phyloP scores from a whole-genome alignment of 1,140 invertebrate genomes.

The Caligus rogercresseyi region DNA sequence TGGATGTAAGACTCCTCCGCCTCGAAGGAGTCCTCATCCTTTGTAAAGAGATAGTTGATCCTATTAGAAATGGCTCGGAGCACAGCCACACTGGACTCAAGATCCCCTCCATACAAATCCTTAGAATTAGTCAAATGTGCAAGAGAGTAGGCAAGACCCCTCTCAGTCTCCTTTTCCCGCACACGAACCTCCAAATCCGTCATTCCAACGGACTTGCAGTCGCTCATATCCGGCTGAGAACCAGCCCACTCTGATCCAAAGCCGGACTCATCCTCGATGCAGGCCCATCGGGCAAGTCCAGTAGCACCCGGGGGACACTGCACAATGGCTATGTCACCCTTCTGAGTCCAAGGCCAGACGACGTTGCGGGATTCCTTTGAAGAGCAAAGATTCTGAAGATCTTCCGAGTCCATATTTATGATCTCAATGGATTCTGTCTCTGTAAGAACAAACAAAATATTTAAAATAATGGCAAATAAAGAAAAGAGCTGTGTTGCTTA shows the following conservation, averaged over 20 bases:
- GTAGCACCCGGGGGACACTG: constrained; percentile 72
- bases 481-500: background rate
- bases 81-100: constrained; percentile 69
- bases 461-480: background rate
- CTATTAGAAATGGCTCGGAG: constrained; percentile 67
- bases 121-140: constrained; percentile 49
- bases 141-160: constrained; percentile 34
- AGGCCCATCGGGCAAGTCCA: constrained; percentile 62
- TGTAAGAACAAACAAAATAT: background rate
- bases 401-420: background rate
- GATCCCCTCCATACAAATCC: constrained; percentile 73
- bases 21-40: constrained; percentile 48
- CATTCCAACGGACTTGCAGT: constrained; percentile 75
- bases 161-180: constrained; percentile 50
- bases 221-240: constrained; percentile 64
- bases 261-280: constrained; percentile 25
- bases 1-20: constrained; percentile 66
- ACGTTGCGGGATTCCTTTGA: constrained; percentile 52
- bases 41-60: constrained; percentile 45
- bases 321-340: constrained; percentile 48
- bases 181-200: constrained; percentile 60
- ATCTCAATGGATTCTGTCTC: constrained; percentile 18
- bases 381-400: constrained; percentile 36
- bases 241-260: constrained; percentile 38
- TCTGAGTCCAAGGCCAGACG: constrained; percentile 68